Evolutionary conservation across 2,797 vertebrate species (phyloP).

Genomic region (Coregonus sp.): DNA sequence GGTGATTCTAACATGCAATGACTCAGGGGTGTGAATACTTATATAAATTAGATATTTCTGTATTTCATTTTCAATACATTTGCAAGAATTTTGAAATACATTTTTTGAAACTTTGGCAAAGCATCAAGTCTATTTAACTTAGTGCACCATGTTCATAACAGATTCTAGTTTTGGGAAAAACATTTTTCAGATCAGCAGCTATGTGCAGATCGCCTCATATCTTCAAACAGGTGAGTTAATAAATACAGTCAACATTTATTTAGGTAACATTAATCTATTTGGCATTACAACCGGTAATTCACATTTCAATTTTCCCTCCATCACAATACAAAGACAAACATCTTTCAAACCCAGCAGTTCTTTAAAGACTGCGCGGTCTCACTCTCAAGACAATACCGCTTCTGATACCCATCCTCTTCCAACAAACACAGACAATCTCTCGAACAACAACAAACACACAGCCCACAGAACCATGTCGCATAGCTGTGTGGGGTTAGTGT

Average conservation of each 20-base stretch:
- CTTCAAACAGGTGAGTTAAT: not conserved
- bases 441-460: not conserved
- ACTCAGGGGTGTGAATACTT: too few species aligned
- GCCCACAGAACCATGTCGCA: not conserved
- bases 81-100: too few species aligned
- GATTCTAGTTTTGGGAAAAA: too few species aligned
- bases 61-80: too few species aligned
- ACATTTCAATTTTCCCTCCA: slow-evolving; percentile 33
- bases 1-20: too few species aligned
- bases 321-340: slow-evolving; percentile 23
- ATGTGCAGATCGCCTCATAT: not conserved
- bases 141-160: too few species aligned
- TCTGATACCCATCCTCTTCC: slow-evolving; percentile 13
- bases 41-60: too few species aligned
- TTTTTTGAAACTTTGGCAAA: too few species aligned
- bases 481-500: not conserved
- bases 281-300: not conserved
- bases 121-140: too few species aligned
- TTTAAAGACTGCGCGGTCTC: not conserved
- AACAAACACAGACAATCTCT: slow-evolving; percentile 31
- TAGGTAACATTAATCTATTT: not conserved
- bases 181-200: not conserved
- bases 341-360: slow-evolving; percentile 4
- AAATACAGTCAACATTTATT: too few species aligned
- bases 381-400: slow-evolving; percentile 2